These are phyloP conservation scores for Drosophila phalerata DNA, from an alignment of 2,888 invertebrate genomes.

Conservation along the genomic window DNA sequence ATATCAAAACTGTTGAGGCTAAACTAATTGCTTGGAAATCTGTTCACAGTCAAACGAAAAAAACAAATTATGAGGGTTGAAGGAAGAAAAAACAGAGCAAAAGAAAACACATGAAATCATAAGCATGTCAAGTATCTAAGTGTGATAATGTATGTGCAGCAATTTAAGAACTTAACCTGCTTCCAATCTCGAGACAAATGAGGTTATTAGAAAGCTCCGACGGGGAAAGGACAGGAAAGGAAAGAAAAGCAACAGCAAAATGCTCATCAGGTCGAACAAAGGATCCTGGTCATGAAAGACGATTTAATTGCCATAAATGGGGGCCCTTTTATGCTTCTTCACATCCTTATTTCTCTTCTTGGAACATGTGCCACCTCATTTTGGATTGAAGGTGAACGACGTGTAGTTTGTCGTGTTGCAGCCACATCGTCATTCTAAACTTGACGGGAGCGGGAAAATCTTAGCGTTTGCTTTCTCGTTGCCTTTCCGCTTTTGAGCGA, in stretches of 20 bases:
- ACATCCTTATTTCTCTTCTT: slow-evolving; percentile 3
- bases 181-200: slow-evolving; percentile 54
- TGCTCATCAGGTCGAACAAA: slow-evolving; percentile 57
- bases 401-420: slow-evolving; percentile 28
- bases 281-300: slow-evolving; percentile 51
- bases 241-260: slow-evolving; percentile 26
- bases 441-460: slow-evolving; percentile 39
- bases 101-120: slow-evolving; percentile 4
- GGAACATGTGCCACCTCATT: slow-evolving; percentile 5
- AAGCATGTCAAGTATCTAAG: slow-evolving; percentile 34
- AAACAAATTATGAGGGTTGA: neutral
- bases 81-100: neutral
- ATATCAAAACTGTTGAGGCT: slow-evolving; percentile 9
- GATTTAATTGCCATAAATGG: slow-evolving; percentile 72
- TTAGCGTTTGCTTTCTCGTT: slow-evolving; percentile 50
- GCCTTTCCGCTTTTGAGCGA: slow-evolving; percentile 34
- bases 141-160: slow-evolving; percentile 5
- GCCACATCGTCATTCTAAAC: slow-evolving; percentile 24
- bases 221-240: neutral
- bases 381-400: slow-evolving; percentile 35
- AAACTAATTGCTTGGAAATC: slow-evolving; percentile 6
- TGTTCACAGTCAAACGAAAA: neutral
- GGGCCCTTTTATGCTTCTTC: slow-evolving; percentile 35
- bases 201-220: slow-evolving; percentile 48
- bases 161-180: slow-evolving; percentile 63